A percentile compares a stretch with the other conserved stretches of the same genome.
Evolutionary conservation across 2,888 invertebrate genomes (phyloP).

Genomic region (Acronicta leporina): DNA sequence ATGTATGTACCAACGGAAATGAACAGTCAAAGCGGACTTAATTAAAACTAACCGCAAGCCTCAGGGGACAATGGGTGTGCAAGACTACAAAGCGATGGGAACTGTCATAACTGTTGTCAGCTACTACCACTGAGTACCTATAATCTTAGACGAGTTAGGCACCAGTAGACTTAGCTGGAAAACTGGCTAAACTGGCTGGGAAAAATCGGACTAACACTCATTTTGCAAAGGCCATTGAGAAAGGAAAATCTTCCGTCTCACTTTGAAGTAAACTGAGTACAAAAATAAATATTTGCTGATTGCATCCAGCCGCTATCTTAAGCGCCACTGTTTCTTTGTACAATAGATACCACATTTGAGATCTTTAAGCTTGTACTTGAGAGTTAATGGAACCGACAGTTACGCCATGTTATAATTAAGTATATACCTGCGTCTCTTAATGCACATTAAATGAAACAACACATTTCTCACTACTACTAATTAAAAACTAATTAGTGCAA

Average conservation of each 20-base stretch:
- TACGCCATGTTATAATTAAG: not conserved
- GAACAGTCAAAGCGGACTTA: slow-evolving; percentile 78
- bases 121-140: slow-evolving; percentile 70
- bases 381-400: slow-evolving; percentile 6
- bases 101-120: slow-evolving; percentile 77
- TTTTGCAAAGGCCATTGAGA: too few species aligned
- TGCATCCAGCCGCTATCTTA: slow-evolving; percentile 4
- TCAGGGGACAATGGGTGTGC: slow-evolving; percentile 71
- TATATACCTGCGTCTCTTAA: not conserved
- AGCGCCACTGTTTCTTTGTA: slow-evolving; percentile 10
- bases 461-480: slow-evolving; percentile 25
- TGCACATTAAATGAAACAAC: not conserved
- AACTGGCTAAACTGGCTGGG: too few species aligned
- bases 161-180: slow-evolving; percentile 32
- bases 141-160: slow-evolving; percentile 68
- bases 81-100: slow-evolving; percentile 76
- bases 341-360: slow-evolving; percentile 3
- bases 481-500: slow-evolving; percentile 48
- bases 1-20: slow-evolving; percentile 74
- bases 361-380: slow-evolving; percentile 13
- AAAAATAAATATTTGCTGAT: slow-evolving; percentile 16
- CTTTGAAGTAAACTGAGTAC: slow-evolving; percentile 1
- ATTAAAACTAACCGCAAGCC: slow-evolving; percentile 80
- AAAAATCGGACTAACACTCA: slow-evolving; percentile 11
- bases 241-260: slow-evolving; percentile 1